A percentile compares a stretch with the other conserved stretches of the same genome.
Conservation (phyloP, 1,140 invertebrate genomes). For the Conus betulinus region DNA sequence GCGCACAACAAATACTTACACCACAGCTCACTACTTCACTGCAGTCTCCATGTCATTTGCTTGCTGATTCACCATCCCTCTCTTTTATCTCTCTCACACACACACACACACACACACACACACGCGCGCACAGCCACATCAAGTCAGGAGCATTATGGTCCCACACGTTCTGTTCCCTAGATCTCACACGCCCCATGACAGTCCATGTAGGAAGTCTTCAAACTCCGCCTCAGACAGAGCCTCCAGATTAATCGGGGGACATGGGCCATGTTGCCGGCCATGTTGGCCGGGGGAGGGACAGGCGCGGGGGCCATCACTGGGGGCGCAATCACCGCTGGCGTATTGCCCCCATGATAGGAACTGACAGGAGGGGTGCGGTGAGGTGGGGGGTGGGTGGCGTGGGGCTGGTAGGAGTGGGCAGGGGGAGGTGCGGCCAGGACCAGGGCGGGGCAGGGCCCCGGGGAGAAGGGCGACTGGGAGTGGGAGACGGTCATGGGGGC, state of each 20-base stretch:
- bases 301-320: conserved; percentile 31
- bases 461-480: conserved; percentile 29
- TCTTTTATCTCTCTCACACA: no score
- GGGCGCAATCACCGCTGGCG: conserved; percentile 29
- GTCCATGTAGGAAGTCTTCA: conserved; percentile 67
- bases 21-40: no score
- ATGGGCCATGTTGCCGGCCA: conserved; percentile 33
- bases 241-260: conserved; percentile 48
- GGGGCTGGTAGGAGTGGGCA: conserved; percentile 38
- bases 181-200: conserved; percentile 53
- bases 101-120: no score
- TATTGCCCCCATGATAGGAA: conserved; percentile 8
- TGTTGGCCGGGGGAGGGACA: conserved; percentile 3
- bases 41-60: no score
- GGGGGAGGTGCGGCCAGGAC: conserved; percentile 48
- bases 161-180: no score
- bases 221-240: conserved; percentile 63
- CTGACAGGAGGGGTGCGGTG: conserved; percentile 41
- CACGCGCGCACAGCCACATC: no score
- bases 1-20: no score
- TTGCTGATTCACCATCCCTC: no score
- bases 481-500: conserved; percentile 26
- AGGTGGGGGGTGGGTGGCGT: conserved; percentile 37
- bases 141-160: no score
- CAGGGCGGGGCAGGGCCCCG: conserved; percentile 38